These are phyloP conservation scores for Pedicia rivosa DNA, from an alignment of 2,888 invertebrate genomes.

Conservation along the genomic window DNA sequence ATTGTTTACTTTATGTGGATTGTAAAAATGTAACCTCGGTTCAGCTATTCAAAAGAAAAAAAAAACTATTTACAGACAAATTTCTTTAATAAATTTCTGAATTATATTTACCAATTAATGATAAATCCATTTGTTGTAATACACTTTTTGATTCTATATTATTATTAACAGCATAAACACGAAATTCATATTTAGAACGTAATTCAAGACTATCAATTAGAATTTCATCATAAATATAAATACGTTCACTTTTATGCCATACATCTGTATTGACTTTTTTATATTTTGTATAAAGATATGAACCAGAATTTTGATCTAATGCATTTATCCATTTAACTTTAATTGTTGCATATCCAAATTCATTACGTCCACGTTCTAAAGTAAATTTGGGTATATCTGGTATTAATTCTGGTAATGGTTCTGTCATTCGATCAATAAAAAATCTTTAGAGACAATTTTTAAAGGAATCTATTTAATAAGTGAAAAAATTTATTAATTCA, in stretches of 20 bases:
- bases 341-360: conserved; percentile 56
- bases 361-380: conserved; percentile 47
- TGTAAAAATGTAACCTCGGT: too few relatives aligned
- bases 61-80: too few relatives aligned
- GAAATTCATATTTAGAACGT: conserved; percentile 73
- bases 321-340: conserved; percentile 72
- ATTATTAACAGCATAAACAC: conserved; percentile 81
- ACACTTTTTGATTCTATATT: conserved; percentile 59
- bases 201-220: conserved; percentile 62
- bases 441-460: conserved; percentile 27
- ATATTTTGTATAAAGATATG: conserved; percentile 78
- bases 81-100: too few relatives aligned
- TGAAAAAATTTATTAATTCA: not conserved
- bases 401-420: conserved; percentile 34
- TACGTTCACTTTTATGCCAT: conserved; percentile 44
- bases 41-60: not conserved
- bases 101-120: conserved; percentile 27
- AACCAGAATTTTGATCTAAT: conserved; percentile 68
- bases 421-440: conserved; percentile 67
- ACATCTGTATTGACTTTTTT: conserved; percentile 54
- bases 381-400: conserved; percentile 52
- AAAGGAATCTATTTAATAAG: not conserved
- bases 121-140: conserved; percentile 58
- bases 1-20: too few relatives aligned
- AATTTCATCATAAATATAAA: conserved; percentile 54